phyloP scores from a whole-genome alignment of 2,888 invertebrate species.

The Erebia aethiops region DNA sequence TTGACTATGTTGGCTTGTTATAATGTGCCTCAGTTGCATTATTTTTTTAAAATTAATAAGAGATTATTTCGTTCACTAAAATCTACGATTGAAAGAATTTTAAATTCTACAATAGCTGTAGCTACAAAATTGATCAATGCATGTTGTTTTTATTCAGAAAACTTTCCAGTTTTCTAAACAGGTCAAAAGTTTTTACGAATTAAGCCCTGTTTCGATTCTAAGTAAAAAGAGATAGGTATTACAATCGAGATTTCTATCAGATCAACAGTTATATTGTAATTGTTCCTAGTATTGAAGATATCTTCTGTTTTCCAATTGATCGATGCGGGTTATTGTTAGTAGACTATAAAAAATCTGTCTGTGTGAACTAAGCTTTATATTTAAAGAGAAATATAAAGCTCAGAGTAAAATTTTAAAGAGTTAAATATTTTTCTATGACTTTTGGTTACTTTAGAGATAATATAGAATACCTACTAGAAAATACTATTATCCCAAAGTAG shows the following conservation, averaged over 20 bases:
- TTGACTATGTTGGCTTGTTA: background rate
- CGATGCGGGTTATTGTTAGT: conserved; percentile 4
- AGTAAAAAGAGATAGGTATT: conserved; percentile 10
- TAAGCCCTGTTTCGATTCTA: background rate
- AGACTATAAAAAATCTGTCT: background rate
- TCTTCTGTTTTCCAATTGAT: conserved; percentile 9
- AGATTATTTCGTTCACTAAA: background rate
- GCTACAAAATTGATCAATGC: background rate
- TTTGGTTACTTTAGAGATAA: no score
- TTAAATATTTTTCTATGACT: no score
- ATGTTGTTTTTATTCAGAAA: background rate
- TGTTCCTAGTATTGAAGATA: conserved; percentile 17
- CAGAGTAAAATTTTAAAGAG: no score
- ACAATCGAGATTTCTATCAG: conserved; percentile 10
- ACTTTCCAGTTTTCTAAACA: background rate
- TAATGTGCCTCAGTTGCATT: no score
- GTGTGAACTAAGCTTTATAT: background rate
- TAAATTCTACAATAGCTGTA: background rate
- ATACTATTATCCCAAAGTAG: no score
- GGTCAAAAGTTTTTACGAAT: conserved; percentile 4
- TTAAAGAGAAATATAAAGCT: no score
- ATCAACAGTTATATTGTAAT: conserved; percentile 20
- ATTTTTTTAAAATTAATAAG: no score
- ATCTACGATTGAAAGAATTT: background rate
- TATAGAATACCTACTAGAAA: no score